A percentile compares a stretch with the other conserved stretches of the same genome.
phyloP scores from a whole-genome alignment of 2,888 invertebrate genomes.

The Argyresthia goedartella region DNA sequence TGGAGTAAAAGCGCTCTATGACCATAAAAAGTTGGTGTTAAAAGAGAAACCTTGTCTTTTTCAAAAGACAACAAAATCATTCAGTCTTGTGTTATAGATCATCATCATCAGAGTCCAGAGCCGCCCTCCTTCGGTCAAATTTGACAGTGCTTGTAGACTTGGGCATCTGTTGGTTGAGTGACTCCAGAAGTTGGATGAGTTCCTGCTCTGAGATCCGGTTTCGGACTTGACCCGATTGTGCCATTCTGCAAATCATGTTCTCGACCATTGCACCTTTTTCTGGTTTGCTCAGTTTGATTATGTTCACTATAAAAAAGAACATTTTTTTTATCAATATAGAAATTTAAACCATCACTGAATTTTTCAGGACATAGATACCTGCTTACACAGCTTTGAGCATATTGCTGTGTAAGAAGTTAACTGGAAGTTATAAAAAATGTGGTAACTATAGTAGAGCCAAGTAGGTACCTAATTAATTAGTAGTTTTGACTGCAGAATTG shows the following conservation, averaged over 20 bases:
- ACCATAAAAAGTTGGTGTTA: not conserved
- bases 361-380: too few species aligned
- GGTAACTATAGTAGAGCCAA: too few species aligned
- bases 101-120: conserved; percentile 89
- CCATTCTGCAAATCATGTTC: conserved; percentile 94
- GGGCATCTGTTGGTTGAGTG: conserved; percentile 87
- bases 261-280: conserved; percentile 97
- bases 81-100: conserved; percentile 33
- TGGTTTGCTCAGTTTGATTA: conserved; percentile 92
- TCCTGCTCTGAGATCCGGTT: conserved; percentile 88
- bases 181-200: conserved; percentile 86
- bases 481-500: too few species aligned
- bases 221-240: conserved; percentile 88
- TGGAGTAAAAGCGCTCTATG: too few species aligned
- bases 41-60: not conserved
- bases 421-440: too few species aligned
- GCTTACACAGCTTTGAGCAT: too few species aligned
- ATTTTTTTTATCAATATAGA: not conserved
- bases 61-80: not conserved
- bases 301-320: conserved; percentile 81
- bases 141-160: conserved; percentile 85
- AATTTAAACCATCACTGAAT: not conserved
- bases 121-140: conserved; percentile 91
- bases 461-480: too few species aligned
- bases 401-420: too few species aligned